These are phyloP conservation scores for Apodemus agrarius DNA, from an alignment of 2,797 vertebrate genomes.

Conservation along the genomic window DNA sequence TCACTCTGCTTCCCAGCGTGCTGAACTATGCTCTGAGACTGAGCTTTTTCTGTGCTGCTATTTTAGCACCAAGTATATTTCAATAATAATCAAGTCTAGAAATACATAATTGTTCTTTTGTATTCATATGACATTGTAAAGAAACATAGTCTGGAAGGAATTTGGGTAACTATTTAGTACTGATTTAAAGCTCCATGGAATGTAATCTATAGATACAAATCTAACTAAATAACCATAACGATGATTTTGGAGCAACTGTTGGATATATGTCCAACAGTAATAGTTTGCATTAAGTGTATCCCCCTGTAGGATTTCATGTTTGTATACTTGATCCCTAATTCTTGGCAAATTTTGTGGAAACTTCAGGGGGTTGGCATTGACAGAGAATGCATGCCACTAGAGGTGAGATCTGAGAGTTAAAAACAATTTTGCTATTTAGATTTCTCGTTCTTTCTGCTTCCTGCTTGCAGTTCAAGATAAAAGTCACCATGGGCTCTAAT, in stretches of 20 bases:
- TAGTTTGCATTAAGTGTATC: not conserved
- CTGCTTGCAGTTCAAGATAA: not conserved
- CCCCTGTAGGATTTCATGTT: no score
- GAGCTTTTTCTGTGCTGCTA: not conserved
- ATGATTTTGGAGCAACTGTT: not conserved
- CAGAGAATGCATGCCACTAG: not conserved
- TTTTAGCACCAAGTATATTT: not conserved
- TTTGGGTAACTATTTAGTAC: not conserved
- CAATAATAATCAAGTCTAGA: not conserved
- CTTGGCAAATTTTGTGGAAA: not conserved
- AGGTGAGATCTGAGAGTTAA: not conserved
- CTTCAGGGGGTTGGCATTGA: not conserved
- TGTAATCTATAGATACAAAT: not conserved
- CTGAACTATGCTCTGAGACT: not conserved
- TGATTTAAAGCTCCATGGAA: not conserved
- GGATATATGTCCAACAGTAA: not conserved
- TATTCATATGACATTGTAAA: not conserved
- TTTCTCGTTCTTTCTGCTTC: not conserved
- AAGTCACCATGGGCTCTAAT: not conserved
- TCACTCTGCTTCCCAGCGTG: not conserved
- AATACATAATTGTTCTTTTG: not conserved
- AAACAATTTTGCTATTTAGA: not conserved
- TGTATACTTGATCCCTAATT: not conserved
- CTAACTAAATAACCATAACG: not conserved
- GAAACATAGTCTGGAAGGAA: not conserved